Conservation (phyloP, 2,888 invertebrate species). For the Hoplodrina blanda region DNA sequence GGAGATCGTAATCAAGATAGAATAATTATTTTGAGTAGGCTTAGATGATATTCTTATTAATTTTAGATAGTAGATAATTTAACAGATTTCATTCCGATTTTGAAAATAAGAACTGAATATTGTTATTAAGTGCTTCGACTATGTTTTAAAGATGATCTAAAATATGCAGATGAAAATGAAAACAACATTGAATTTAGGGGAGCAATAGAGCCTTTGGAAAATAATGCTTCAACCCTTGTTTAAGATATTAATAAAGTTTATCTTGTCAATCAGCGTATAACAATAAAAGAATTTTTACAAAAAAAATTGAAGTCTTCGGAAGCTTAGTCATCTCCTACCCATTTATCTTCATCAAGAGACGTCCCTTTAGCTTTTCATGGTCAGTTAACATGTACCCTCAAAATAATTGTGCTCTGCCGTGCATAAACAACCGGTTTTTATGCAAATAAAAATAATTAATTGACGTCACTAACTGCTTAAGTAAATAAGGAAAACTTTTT, state of each 20-base stretch:
- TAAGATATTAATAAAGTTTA: not conserved
- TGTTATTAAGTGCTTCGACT: not conserved
- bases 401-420: constrained; percentile 18
- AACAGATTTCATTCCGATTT: constrained; percentile 19
- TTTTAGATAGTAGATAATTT: constrained; percentile 1
- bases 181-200: constrained; percentile 1
- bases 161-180: not conserved
- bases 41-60: constrained; percentile 18
- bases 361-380: not conserved
- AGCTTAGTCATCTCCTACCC: not conserved
- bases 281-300: not conserved
- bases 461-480: constrained; percentile 47
- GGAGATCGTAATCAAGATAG: constrained; percentile 15
- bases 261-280: not conserved
- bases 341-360: constrained; percentile 5
- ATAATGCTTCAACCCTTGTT: constrained; percentile 4
- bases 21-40: not conserved
- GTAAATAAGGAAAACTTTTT: constrained; percentile 52
- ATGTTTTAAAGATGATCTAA: not conserved
- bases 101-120: constrained; percentile 26
- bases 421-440: constrained; percentile 29
- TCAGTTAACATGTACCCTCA: constrained; percentile 12
- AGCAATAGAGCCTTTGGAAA: not conserved
- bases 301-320: not conserved
- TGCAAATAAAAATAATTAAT: constrained; percentile 35